Evolutionary conservation across 1,140 invertebrate genomes (phyloP).

Genomic region (Drosophila hydei): DNA sequence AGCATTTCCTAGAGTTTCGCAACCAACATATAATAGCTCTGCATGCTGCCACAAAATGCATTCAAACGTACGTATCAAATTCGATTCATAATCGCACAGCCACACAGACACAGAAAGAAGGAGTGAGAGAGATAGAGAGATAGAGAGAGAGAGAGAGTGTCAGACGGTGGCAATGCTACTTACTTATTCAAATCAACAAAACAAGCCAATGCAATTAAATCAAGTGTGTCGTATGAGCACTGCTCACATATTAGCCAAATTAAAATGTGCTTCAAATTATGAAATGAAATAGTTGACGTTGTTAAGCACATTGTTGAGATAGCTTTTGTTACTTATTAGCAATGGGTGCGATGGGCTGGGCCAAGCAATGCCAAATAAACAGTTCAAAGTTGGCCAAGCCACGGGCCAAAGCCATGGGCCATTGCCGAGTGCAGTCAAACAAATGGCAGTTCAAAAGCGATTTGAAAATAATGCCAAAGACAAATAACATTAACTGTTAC

Average conservation of each 20-base stretch:
- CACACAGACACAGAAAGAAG: background rate
- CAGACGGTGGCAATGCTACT: conserved; percentile 26
- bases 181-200: conserved; percentile 66
- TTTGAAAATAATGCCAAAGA: conserved; percentile 82
- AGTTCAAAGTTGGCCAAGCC: conserved; percentile 59
- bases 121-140: background rate
- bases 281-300: conserved; percentile 24
- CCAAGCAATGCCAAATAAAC: conserved; percentile 59
- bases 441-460: conserved; percentile 74
- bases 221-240: conserved; percentile 45
- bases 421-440: conserved; percentile 53
- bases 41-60: conserved; percentile 54
- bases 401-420: conserved; percentile 40
- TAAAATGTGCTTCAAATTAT: conserved; percentile 63
- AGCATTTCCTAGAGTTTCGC: background rate
- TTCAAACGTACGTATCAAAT: conserved; percentile 64
- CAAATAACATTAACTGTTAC: conserved; percentile 81
- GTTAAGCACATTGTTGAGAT: conserved; percentile 66
- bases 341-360: conserved; percentile 2
- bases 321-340: conserved; percentile 32
- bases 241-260: conserved; percentile 58
- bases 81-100: conserved; percentile 34
- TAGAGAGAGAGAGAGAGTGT: background rate
- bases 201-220: conserved; percentile 62
- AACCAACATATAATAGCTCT: conserved; percentile 31